Conservation (phyloP, 2,797 vertebrate genomes). For the Pantherophis alleghaniensis region DNA sequence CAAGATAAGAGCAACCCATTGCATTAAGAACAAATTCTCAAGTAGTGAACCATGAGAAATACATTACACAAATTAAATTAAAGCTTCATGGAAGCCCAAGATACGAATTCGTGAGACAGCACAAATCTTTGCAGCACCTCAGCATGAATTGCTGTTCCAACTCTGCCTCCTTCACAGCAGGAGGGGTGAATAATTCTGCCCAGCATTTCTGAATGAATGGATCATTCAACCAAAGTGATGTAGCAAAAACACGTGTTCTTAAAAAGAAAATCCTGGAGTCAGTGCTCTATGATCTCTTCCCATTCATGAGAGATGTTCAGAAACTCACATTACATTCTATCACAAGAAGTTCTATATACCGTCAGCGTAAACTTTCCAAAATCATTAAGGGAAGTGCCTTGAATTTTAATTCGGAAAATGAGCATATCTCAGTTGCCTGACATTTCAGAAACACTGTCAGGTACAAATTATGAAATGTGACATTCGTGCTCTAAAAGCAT, state of each 20-base stretch:
- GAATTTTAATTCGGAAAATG: constrained; percentile 14
- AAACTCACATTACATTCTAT: background rate
- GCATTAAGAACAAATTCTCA: background rate
- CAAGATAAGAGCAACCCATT: background rate
- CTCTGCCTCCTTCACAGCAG: background rate
- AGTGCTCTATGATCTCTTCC: background rate
- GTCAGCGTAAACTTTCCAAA: background rate
- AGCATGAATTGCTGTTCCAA: background rate
- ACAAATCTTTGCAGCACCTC: background rate
- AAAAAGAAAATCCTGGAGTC: background rate
- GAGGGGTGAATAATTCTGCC: background rate
- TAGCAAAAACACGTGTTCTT: background rate
- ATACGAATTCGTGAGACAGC: background rate
- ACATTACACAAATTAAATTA: background rate
- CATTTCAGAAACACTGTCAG: background rate
- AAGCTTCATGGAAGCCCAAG: background rate
- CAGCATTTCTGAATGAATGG: background rate
- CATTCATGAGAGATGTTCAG: background rate
- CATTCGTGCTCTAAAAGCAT: background rate
- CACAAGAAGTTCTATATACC: background rate
- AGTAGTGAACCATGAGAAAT: background rate
- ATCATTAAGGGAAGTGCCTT: background rate
- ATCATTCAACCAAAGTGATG: background rate
- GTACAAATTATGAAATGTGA: background rate
- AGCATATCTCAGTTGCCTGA: background rate